Evolutionary conservation across 2,888 invertebrate species (phyloP).

Genomic region (Octonoba sinensis): DNA sequence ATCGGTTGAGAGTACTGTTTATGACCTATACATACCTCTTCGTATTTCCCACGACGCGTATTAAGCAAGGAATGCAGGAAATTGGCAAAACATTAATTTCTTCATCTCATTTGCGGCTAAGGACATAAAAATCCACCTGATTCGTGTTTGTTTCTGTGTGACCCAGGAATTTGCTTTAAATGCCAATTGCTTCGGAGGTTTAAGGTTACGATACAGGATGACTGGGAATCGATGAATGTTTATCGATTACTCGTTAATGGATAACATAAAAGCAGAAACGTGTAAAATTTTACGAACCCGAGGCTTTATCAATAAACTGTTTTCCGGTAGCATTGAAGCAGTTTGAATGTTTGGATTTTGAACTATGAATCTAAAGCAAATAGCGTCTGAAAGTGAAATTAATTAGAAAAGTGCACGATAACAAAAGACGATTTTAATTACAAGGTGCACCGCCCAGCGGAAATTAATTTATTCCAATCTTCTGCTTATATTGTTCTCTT

Average conservation of each 20-base stretch:
- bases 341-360: too few relatives aligned
- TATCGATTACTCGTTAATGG: conserved; percentile 11
- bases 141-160: not conserved
- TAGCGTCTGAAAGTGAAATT: not conserved
- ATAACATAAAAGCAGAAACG: conserved; percentile 3
- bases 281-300: not conserved
- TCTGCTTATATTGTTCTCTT: too few relatives aligned
- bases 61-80: conserved; percentile 16
- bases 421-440: too few relatives aligned
- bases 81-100: conserved; percentile 42
- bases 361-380: conserved; percentile 2
- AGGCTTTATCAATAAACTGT: not conserved
- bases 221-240: too few relatives aligned
- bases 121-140: conserved; percentile 1
- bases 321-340: not conserved
- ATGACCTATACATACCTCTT: conserved; percentile 21
- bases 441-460: too few relatives aligned
- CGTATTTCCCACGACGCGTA: conserved; percentile 14
- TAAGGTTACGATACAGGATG: too few relatives aligned
- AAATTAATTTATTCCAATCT: too few relatives aligned
- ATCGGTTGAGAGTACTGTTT: not conserved
- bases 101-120: conserved; percentile 14
- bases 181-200: not conserved
- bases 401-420: not conserved
- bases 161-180: not conserved